Base-by-base conservation (phyloP, 2,888 invertebrate genomes). In the Drosophila robusta region DNA sequence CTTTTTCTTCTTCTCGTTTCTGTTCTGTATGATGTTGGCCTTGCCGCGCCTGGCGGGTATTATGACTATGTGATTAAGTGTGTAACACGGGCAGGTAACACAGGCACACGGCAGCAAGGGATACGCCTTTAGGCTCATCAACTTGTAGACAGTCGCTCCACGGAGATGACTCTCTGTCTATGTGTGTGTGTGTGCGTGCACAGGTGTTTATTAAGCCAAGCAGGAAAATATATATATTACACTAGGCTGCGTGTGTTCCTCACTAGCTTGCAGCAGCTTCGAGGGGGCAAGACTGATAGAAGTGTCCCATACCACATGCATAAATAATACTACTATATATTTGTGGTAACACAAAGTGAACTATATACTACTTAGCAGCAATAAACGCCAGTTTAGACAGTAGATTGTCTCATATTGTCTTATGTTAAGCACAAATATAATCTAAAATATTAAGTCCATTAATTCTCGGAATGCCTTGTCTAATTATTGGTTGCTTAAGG, bases 41-140 rank as follows among this genome's bases (percentile, higher is more conserved):
- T 75, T 75, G 75, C 63, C 51, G 41, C 55, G 42, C 42, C 56
- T 47, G 26, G 49, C 75, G 68, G 71, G 76, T 61, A 75, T 76
- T 58, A 66, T 75, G 75, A 75, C 75, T 75, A 75, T 75, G 76
- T 75, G 75, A 75, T 75, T 75, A 75, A 75, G 67, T 71, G 75
- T 75, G 75, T 75, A 75, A 75, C 67, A 75, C 75, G 70, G 65
- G 65, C 52, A 49, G 42, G 18, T 46, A 18, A 11, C 24, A 12
- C 46, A n/a, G 44, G 24, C 56, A 56, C 16, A 57, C 57, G 61
- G 62, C 18, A 62, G 62, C 56, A 51, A 58, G 47, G 63, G 70
- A 45, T 44, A 75, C 75, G 75, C 75, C 75, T 44, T 58, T 60
- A 38, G 66, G 47, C 65, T 38, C 65, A 66, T 55, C 52, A 55